phyloP scores from a whole-genome alignment of 2,888 invertebrate genomes.

The Muschampia staudingeri region DNA sequence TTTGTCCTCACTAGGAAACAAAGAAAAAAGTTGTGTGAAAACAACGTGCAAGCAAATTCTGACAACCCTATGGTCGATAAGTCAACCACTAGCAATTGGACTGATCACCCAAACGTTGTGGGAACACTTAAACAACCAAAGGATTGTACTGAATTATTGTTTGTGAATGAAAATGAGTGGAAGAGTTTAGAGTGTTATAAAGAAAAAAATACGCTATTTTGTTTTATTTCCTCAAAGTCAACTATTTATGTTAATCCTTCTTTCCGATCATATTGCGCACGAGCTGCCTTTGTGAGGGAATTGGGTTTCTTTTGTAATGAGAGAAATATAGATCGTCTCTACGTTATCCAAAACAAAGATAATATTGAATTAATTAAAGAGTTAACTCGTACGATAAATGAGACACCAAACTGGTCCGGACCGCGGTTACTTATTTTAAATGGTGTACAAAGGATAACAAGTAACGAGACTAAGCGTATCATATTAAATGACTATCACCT shows the following conservation, averaged over 20 bases:
- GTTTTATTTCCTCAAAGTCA: conserved; percentile 4
- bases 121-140: conserved; percentile 25
- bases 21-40: conserved; percentile 1
- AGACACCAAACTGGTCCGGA: conserved; percentile 24
- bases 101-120: conserved; percentile 25
- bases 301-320: conserved; percentile 43
- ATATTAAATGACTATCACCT: conserved; percentile 58
- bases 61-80: conserved; percentile 19
- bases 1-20: conserved; percentile 27
- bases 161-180: conserved; percentile 11
- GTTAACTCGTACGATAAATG: conserved; percentile 27
- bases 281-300: conserved; percentile 51
- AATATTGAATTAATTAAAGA: conserved; percentile 36
- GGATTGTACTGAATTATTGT: conserved; percentile 11
- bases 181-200: background rate
- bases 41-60: conserved; percentile 1
- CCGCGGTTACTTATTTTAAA: conserved; percentile 39
- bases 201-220: conserved; percentile 9
- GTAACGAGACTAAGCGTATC: background rate
- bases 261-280: conserved; percentile 47
- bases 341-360: conserved; percentile 27
- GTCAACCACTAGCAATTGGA: conserved; percentile 10
- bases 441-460: conserved; percentile 37
- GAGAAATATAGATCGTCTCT: conserved; percentile 28
- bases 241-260: conserved; percentile 37